phyloP scores from a whole-genome alignment of 2,888 invertebrate species.

The Mimas tiliae region DNA sequence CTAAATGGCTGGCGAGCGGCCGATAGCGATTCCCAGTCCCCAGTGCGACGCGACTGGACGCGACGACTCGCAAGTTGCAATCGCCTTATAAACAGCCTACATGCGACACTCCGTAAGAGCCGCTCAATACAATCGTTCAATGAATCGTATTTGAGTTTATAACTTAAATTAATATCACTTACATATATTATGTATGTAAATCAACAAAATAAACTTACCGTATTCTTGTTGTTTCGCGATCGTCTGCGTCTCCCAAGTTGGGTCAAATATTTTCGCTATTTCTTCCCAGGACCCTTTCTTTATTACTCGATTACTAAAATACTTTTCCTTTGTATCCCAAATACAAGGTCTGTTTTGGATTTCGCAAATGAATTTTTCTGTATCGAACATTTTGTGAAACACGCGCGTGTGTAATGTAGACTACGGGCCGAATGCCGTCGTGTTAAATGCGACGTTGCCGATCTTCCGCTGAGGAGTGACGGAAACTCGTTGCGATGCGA shows the following conservation, averaged over 20 bases:
- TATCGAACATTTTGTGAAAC: not conserved
- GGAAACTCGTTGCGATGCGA: not conserved
- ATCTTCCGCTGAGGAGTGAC: not conserved
- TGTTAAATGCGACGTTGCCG: not conserved
- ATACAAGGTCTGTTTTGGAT: not conserved
- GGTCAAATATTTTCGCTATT: not conserved
- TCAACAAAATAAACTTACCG: not conserved
- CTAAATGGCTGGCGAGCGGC: too few relatives aligned
- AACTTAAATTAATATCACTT: too few relatives aligned
- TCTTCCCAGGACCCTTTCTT: constrained; percentile 3
- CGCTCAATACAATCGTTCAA: too few relatives aligned
- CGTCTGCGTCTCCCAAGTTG: not conserved
- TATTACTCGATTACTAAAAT: not conserved
- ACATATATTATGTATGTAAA: too few relatives aligned
- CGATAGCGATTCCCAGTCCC: too few relatives aligned
- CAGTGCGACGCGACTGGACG: too few relatives aligned
- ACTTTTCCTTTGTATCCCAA: not conserved
- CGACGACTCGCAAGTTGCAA: too few relatives aligned
- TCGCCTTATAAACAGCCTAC: too few relatives aligned
- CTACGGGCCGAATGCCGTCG: not conserved
- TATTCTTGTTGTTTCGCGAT: not conserved
- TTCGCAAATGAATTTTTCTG: not conserved
- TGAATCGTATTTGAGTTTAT: too few relatives aligned
- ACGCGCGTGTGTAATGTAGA: not conserved
- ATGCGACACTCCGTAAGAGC: too few relatives aligned